These are phyloP conservation scores for Myocastor coypus DNA, from an alignment of 2,113 vertebrate genomes.

Conservation along the genomic window DNA sequence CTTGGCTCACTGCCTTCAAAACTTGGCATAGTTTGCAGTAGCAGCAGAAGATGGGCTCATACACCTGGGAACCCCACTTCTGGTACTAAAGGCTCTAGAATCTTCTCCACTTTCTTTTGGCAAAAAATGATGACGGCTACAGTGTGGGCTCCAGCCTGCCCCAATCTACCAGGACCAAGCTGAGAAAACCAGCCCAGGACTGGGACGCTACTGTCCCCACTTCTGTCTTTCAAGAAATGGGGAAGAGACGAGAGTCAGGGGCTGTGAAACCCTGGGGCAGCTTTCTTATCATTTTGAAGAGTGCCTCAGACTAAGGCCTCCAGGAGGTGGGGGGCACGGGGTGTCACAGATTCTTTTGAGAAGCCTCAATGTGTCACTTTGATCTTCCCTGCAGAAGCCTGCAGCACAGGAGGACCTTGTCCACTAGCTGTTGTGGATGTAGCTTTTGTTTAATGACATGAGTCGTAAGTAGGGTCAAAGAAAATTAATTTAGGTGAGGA, in stretches of 20 bases:
- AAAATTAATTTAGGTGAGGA: background rate
- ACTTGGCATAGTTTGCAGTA: background rate
- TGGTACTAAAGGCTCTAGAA: background rate
- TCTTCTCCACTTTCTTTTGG: background rate
- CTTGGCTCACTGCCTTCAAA: background rate
- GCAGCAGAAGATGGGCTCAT: background rate
- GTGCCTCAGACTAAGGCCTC: background rate
- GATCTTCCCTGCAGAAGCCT: background rate
- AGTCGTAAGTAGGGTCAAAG: background rate
- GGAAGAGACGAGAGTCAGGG: background rate
- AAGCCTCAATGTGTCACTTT: background rate
- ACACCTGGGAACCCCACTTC: background rate
- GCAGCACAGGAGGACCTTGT: background rate
- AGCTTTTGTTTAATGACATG: background rate
- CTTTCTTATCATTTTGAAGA: background rate
- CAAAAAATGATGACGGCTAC: background rate
- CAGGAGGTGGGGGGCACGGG: background rate
- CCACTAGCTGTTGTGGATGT: background rate
- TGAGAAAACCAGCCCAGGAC: background rate
- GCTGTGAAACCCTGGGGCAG: background rate
- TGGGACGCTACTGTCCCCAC: background rate
- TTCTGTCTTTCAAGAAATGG: background rate
- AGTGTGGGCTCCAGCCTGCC: background rate
- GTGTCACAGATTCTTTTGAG: background rate
- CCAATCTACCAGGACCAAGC: background rate